Base-by-base conservation (phyloP, 1,140 invertebrate genomes). In the Coboldia fuscipes region DNA sequence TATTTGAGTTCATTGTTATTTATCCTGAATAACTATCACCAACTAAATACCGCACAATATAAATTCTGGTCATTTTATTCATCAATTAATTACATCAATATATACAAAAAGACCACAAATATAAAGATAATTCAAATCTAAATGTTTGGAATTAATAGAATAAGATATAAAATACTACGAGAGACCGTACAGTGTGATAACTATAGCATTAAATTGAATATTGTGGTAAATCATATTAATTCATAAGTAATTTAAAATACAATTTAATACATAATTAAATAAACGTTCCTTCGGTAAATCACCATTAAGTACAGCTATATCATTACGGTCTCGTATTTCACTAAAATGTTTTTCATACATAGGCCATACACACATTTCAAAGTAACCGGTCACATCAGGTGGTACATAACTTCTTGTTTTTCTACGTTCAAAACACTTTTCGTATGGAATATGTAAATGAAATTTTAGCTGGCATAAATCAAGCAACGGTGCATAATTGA, bases 331-430 rank as follows among this genome's bases (percentile, higher is more conserved):
- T 2, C 49, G 45, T 16, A 48, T 50, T 30, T 52, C 50, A 14
- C 39, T 39, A 27, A 51, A 50, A 31, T 55, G 50, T 37, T 44
- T 45, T 28, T 55, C 51, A 47, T 75, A 74, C 41, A 75, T 68
- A 0, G 77, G 78, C 78, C 79, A 84, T 1, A 78, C 76, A 40
- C 70, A 68, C 22, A 57, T 54, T 13, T 84, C 75, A 50, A 84
- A 83, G 59, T 85, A 84, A 2, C 75, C 74, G 3, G 68, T 68
- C 5, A 75, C 63, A 57, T 84, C 80, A 5, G 79, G 75, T 13
- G 78, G 79, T 37, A 75, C 65, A 45, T 85, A 86, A 10, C 55
- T 45, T 5, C 79, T 58, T n/a, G 46, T 46, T 15, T 48, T 45
- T 34, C 78, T 62, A 30, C 77, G 57, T 37, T 60, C 45, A 41